Evolutionary conservation across 2,888 invertebrate species (phyloP).

Genomic region (Deroplatys truncata): DNA sequence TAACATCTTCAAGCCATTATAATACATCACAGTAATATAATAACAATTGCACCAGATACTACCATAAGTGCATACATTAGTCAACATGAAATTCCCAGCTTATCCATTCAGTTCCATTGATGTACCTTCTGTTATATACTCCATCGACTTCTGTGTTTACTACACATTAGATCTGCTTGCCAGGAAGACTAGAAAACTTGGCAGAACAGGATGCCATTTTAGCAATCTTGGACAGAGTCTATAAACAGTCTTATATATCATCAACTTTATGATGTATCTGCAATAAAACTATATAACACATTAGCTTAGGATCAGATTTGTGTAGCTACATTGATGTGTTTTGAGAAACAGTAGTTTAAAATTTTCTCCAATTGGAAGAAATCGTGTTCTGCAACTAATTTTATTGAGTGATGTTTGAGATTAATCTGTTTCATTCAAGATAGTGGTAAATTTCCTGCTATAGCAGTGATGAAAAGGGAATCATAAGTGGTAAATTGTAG

Average conservation of each 20-base stretch:
- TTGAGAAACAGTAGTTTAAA: neutral
- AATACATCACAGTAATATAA: neutral
- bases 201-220: neutral
- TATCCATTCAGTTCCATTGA: neutral
- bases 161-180: neutral
- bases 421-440: neutral
- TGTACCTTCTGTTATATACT: neutral
- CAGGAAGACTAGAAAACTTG: neutral
- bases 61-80: neutral
- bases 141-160: neutral
- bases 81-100: neutral
- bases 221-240: neutral
- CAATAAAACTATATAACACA: neutral
- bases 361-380: too few species aligned
- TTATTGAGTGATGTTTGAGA: too few species aligned
- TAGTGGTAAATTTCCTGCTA: too few species aligned
- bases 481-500: too few species aligned
- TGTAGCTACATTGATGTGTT: too few species aligned
- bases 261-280: neutral
- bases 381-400: too few species aligned
- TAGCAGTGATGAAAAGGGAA: too few species aligned
- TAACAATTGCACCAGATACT: neutral
- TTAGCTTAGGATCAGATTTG: neutral
- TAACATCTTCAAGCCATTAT: neutral
- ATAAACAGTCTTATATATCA: neutral